phyloP scores from a whole-genome alignment of 2,113 vertebrate genomes.

The Mastomys coucha region DNA sequence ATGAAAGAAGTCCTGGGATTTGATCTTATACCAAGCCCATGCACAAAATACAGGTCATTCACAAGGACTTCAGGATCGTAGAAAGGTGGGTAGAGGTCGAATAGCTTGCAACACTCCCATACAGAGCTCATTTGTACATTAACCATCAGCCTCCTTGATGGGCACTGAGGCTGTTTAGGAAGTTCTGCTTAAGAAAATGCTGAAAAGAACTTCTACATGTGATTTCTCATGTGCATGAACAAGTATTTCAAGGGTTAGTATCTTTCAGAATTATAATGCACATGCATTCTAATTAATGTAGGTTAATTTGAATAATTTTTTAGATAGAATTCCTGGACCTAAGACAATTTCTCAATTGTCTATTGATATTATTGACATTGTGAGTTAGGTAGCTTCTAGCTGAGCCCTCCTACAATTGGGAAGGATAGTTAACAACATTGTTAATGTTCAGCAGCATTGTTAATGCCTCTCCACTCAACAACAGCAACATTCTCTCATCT shows the following conservation, averaged over 20 bases:
- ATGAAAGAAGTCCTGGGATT: neutral
- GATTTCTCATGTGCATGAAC: neutral
- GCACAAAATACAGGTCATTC: neutral
- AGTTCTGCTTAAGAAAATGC: neutral
- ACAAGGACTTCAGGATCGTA: neutral
- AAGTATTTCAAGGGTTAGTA: neutral
- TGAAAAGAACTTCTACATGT: neutral
- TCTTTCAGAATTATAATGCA: neutral
- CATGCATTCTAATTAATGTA: neutral
- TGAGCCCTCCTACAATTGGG: accelerated
- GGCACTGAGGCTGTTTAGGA: neutral
- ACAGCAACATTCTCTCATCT: neutral
- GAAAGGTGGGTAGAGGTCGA: neutral
- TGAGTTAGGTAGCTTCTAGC: neutral
- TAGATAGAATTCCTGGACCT: neutral
- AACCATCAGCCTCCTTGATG: neutral
- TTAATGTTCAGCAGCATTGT: neutral
- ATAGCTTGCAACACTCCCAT: neutral
- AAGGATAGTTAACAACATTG: neutral
- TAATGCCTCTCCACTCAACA: neutral
- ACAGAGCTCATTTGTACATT: neutral
- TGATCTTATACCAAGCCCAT: neutral
- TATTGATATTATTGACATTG: neutral
- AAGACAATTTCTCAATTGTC: neutral
- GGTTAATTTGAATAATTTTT: neutral